Evolutionary conservation across 1,140 invertebrate genomes (phyloP), one percentile per base, ranked within the genome.

Genomic region (Zaprionus camerounensis): DNA sequence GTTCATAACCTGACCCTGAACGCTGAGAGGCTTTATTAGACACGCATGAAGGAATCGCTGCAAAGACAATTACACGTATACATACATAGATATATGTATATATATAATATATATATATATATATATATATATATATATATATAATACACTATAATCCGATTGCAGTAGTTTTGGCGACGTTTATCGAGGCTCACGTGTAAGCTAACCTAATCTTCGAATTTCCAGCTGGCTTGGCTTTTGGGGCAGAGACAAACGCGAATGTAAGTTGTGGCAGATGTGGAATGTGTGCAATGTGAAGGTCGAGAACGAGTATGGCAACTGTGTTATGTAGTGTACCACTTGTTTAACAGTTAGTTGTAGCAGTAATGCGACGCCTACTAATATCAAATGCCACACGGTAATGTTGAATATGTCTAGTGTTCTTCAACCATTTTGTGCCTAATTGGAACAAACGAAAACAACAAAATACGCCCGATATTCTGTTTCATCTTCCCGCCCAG

Each of bases 161-260:
- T 13, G 9, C 20, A 51, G 46, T 51, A 51, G 46, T 24, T 51
- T 51, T 51, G 20, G 46, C 46, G 46, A 61, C 51, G 65, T 55
- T 53, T 55, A 64, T 71, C 62, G 49, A 58, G 59, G 74, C 74
- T 46, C 55, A 76, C 61, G 24, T 72, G 59, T 46, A 69, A 65
- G 84, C 84, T 88, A 90, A 88, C 81, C 84, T 90, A 90, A 88
- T 88, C 84, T 90, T 66, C 38, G 56, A 73, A 78, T 74, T 88
- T 88, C 78, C 84, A 88, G 84, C 76, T 88, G 84, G 85, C 85
- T 90, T 88, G 85, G 84, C 84, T 87, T 87, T 65, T 71, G 71
- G 70, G 81, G 84, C 83, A 83, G 28, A 26, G 41, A 51, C 78
- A 70, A 44, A 64, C 49, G 61, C 66, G 67, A 61, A 81, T 82